A percentile compares a stretch with the other conserved stretches of the same genome.
These are phyloP conservation scores for Sakesphorus luctuosus DNA, from an alignment of 2,113 vertebrate species.

Conservation along the genomic window DNA sequence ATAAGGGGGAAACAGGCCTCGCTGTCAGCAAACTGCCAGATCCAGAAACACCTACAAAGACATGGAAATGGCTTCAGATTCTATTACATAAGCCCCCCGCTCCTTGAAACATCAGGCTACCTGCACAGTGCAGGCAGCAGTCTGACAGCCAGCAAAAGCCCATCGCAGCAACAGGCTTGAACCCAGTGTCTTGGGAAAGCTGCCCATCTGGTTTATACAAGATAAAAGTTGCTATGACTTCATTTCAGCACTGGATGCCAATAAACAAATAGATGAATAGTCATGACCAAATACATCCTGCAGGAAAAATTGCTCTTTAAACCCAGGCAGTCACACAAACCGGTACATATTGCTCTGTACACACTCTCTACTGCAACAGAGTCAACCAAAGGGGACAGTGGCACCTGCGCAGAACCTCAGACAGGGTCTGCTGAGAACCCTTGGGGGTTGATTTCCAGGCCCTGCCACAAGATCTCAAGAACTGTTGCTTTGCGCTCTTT, in stretches of 20 bases:
- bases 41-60: slow-evolving; percentile 21
- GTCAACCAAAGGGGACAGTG: background rate
- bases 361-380: background rate
- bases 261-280: background rate
- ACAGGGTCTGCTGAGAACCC: background rate
- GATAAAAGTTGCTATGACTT: background rate
- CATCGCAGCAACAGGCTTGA: background rate
- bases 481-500: background rate
- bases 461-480: background rate
- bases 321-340: background rate
- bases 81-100: background rate
- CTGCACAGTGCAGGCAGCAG: background rate
- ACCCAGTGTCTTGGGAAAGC: background rate
- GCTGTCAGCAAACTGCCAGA: background rate
- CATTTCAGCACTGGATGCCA: background rate
- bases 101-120: background rate
- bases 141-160: background rate
- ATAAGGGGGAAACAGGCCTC: background rate
- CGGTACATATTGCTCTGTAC: background rate
- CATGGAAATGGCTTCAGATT: background rate
- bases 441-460: background rate
- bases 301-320: background rate
- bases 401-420: background rate
- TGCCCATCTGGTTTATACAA: background rate
- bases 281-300: background rate